Conservation (phyloP, 30 jellyfish, hydroid and myxozoan genomes). For the Pelagia noctiluca region DNA sequence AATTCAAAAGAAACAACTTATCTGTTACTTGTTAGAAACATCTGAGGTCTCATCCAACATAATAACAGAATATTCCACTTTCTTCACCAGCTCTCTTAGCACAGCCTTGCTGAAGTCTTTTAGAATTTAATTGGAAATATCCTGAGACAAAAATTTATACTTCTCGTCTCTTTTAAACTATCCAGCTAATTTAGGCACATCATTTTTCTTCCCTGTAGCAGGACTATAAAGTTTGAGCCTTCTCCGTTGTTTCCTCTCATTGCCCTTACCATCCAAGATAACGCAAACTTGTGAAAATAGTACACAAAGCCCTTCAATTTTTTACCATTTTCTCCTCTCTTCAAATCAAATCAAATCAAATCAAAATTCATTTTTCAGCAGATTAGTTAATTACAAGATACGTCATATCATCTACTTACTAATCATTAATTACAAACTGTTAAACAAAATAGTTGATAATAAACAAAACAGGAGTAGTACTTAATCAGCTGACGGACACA, state of each 20-base stretch:
- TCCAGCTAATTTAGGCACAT: slow-evolving; percentile 42
- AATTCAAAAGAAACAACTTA: slow-evolving; percentile 41
- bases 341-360: no score
- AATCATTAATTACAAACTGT: no score
- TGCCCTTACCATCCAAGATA: slow-evolving; percentile 57
- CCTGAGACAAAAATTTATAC: slow-evolving; percentile 59
- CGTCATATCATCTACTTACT: no score
- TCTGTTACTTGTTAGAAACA: slow-evolving; percentile 53
- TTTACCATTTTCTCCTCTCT: slow-evolving; percentile 43
- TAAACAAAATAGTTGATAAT: no score
- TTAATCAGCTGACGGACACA: no score
- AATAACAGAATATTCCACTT: slow-evolving; percentile 55
- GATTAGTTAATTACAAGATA: no score
- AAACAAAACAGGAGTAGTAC: no score
- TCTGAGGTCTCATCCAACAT: slow-evolving; percentile 62
- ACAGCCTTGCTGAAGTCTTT: slow-evolving; percentile 49
- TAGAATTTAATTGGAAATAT: slow-evolving; percentile 61
- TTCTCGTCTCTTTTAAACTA: slow-evolving; percentile 55
- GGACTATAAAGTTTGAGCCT: slow-evolving; percentile 36
- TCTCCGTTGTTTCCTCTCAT: slow-evolving; percentile 34
- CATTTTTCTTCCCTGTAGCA: slow-evolving; percentile 47
- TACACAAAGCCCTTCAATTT: slow-evolving; percentile 46
- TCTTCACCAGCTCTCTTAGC: slow-evolving; percentile 24
- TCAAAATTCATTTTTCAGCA: no score
- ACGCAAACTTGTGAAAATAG: slow-evolving; percentile 40